Conservation (phyloP, 2,797 vertebrate species). For the Ptychobarbus kaznakovi region DNA sequence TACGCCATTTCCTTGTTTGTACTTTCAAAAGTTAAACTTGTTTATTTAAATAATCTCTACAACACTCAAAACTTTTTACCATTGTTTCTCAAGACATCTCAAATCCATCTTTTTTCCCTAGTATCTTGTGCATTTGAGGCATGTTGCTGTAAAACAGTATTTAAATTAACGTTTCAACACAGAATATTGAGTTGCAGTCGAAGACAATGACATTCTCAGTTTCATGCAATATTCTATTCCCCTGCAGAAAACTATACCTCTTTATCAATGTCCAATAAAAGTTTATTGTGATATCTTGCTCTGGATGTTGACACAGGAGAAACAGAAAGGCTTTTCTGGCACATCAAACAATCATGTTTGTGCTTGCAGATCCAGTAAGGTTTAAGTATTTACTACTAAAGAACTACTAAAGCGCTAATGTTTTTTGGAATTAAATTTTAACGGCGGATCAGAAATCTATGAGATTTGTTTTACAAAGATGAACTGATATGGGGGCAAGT, state of each 20-base stretch:
- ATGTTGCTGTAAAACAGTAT: neutral
- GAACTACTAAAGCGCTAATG: neutral
- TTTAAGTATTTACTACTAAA: neutral
- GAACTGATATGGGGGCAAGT: neutral
- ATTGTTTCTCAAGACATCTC: neutral
- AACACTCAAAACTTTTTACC: neutral
- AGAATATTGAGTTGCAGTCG: neutral
- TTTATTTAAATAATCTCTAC: neutral
- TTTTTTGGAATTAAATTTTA: neutral
- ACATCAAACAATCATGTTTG: neutral
- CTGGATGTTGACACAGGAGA: neutral
- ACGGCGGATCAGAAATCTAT: neutral
- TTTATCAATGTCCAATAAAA: slow-evolving; percentile 1
- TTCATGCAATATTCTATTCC: neutral
- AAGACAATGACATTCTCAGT: neutral
- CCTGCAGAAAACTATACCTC: neutral
- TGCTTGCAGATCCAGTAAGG: neutral
- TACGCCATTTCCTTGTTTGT: neutral
- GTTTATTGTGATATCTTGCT: neutral
- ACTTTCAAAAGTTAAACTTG: neutral
- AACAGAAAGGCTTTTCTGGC: neutral
- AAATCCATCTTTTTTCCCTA: neutral
- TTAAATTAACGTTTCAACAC: neutral
- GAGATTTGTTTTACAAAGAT: neutral
- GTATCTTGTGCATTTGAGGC: neutral